Conservation (phyloP, 2,797 vertebrate genomes). For the Darevskia mixta region DNA sequence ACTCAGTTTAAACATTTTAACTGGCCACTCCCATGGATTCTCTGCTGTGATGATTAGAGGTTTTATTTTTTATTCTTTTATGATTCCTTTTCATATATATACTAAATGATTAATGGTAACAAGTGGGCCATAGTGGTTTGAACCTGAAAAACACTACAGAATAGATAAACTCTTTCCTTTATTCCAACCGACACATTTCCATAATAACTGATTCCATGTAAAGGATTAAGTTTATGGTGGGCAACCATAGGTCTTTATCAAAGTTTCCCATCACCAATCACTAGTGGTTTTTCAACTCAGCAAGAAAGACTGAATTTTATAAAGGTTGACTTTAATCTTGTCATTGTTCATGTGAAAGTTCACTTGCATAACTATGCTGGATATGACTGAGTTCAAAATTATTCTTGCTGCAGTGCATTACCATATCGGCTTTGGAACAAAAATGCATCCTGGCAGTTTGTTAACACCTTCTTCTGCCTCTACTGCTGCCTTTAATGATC, state of each 20-base stretch:
- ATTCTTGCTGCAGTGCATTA: neutral
- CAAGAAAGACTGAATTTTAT: neutral
- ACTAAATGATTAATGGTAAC: neutral
- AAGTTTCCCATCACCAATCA: neutral
- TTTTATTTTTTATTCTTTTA: too few species aligned
- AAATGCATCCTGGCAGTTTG: neutral
- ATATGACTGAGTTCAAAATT: constrained; percentile 11
- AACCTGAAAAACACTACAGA: neutral
- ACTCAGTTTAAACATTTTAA: too few species aligned
- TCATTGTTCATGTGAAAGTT: neutral
- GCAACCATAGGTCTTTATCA: fast-evolving
- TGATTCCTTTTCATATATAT: too few species aligned
- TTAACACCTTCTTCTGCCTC: constrained; percentile 17
- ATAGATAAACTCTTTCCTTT: fast-evolving
- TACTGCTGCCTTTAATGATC: constrained; percentile 29
- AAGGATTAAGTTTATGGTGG: neutral
- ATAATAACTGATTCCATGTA: neutral
- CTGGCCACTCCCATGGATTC: too few species aligned
- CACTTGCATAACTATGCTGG: constrained; percentile 17
- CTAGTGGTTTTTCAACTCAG: neutral
- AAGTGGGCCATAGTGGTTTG: neutral
- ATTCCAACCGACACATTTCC: neutral
- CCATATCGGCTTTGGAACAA: constrained; percentile 6
- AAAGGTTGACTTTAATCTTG: neutral
- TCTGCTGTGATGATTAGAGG: too few species aligned